Base-by-base conservation (phyloP, 2,113 vertebrate genomes). In the Tonatia bakeri region DNA sequence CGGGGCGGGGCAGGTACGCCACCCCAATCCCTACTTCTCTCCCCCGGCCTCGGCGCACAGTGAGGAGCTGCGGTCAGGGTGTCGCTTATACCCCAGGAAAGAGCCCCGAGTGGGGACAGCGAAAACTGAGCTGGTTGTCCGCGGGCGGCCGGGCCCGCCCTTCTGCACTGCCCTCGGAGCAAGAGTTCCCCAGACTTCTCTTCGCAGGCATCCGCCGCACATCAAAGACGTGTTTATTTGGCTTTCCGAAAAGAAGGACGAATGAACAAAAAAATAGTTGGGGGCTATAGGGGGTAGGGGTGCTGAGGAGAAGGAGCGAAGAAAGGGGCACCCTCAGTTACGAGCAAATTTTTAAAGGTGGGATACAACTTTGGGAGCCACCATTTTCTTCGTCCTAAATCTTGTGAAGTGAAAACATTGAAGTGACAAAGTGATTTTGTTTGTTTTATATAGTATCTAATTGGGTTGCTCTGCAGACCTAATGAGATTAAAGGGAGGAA, bases 381-480 rank as follows among this genome's bases (percentile, higher is more conserved):
- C 94, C 92, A 90, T 97, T 96, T 97, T 94, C 96, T 94, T 76
- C 43, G 91, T 72, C 67, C 96, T 97, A 96, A 96, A 97, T 97
- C 97, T 96, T 91, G 59, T 92, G 91, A 95, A 93, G 96, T 96
- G 97, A 97, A 97, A 97, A 96, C 96, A 96, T 95, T 92, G 52
- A 91, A 95, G 96, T 96, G 97, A 97, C 97, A 91, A 96, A 96
- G 93, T 97, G 97, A 96, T 95, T 95, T 87, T 96, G 97, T 97
- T 97, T 97, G 97, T 97, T 97, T 96, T 97, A 94, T 96, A n/a
- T n/a, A 73, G 97, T 86, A 95, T 96, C 95, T 97, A 97, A 98
- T 98, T 97, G 98, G 97, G 92, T 97, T 90, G 97, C 96, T 97
- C 94, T 90, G 97, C 97, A 94, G 95, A 94, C 96, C 97, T 97